A percentile compares a stretch with the other conserved stretches of the same genome.
These are phyloP conservation scores for Poeciliopsis turneri DNA, from an alignment of 2,797 vertebrate species.

Conservation along the genomic window DNA sequence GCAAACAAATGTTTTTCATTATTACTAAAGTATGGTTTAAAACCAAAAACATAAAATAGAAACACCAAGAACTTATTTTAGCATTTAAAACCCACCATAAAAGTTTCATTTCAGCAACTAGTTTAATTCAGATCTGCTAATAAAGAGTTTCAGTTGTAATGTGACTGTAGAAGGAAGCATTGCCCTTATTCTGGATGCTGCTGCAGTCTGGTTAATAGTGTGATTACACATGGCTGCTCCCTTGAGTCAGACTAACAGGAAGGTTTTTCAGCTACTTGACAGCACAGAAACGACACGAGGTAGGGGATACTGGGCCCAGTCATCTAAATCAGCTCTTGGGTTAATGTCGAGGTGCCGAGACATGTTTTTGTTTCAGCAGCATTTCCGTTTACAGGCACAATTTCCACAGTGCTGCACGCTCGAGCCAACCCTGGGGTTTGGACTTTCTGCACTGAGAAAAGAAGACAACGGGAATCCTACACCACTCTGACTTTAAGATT, in stretches of 20 bases:
- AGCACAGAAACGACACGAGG: not conserved
- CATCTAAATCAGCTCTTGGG: conserved; percentile 8
- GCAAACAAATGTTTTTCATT: not conserved
- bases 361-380: not conserved
- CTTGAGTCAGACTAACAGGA: not conserved
- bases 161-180: not conserved
- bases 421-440: not conserved
- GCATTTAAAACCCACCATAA: not conserved
- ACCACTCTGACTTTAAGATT: not conserved
- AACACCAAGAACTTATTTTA: not conserved
- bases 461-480: not conserved
- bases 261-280: not conserved
- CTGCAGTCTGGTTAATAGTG: not conserved
- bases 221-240: conserved; percentile 3
- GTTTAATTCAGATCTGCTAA: not conserved
- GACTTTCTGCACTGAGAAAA: not conserved
- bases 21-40: not conserved
- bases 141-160: not conserved
- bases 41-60: not conserved
- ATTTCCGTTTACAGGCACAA: not conserved
- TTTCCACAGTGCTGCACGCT: not conserved
- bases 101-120: not conserved
- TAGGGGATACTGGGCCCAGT: not conserved
- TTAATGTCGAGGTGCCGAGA: conserved; percentile 1
- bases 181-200: not conserved